Conservation (phyloP, 2,888 invertebrate species). For the Labia minor region DNA sequence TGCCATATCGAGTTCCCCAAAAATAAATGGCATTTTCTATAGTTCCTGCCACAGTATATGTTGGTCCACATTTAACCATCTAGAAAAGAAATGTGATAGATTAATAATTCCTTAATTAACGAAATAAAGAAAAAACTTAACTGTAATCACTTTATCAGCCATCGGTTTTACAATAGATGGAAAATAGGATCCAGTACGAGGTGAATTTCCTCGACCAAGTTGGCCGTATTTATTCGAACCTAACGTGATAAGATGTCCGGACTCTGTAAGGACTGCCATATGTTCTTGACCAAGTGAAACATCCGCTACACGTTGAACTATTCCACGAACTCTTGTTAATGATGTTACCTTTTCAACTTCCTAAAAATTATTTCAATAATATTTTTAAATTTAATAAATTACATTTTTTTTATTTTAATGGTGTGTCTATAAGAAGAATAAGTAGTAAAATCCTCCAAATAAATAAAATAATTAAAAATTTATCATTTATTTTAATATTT, state of each 20-base stretch:
- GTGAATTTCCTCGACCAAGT: constrained; percentile 42
- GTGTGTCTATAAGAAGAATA: no score
- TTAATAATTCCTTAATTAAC: constrained; percentile 23
- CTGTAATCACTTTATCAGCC: constrained; percentile 34
- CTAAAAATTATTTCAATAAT: constrained; percentile 15
- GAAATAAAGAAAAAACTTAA: constrained; percentile 32
- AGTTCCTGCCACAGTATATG: constrained; percentile 53
- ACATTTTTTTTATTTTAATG: no score
- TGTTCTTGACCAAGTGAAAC: constrained; percentile 51
- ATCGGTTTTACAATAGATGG: constrained; percentile 39
- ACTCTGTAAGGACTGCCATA: constrained; percentile 50
- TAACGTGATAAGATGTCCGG: constrained; percentile 51
- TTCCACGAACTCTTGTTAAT: constrained; percentile 39
- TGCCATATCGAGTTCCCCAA: constrained; percentile 47
- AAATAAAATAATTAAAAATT: no score
- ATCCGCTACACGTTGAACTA: constrained; percentile 46
- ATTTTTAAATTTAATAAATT: no score
- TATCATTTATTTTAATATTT: constrained; percentile 32
- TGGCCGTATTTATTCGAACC: constrained; percentile 55
- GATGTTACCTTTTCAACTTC: constrained; percentile 37
- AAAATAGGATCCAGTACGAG: constrained; percentile 32
- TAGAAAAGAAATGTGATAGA: constrained; percentile 32
- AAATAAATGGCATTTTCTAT: constrained; percentile 54
- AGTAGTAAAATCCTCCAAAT: no score
- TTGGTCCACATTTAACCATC: constrained; percentile 52